A percentile compares a stretch with the other conserved stretches of the same genome.
phyloP scores from a whole-genome alignment of 2,797 vertebrate genomes.

The Psittacula echo region DNA sequence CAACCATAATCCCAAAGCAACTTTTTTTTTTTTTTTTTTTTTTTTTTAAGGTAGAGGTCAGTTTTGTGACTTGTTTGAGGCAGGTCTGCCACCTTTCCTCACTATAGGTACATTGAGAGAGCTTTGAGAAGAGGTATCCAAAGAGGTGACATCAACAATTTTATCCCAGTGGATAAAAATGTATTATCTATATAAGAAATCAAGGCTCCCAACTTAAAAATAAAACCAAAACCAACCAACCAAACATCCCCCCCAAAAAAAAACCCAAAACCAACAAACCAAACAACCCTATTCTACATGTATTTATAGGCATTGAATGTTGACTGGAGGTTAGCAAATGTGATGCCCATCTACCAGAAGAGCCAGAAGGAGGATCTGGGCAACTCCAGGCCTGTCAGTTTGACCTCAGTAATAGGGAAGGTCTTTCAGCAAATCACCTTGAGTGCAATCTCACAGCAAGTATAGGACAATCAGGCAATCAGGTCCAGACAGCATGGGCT shows the following conservation, averaged over 20 bases:
- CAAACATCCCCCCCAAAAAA: background rate
- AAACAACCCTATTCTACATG: background rate
- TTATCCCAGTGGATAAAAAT: background rate
- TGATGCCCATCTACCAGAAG: background rate
- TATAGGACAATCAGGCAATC: background rate
- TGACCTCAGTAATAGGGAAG: background rate
- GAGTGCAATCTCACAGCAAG: background rate
- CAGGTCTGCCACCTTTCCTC: background rate
- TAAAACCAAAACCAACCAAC: background rate
- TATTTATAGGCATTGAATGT: background rate
- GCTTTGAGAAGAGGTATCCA: background rate
- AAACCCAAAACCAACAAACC: background rate
- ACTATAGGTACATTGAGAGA: background rate
- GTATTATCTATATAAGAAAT: background rate
- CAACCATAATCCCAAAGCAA: background rate
- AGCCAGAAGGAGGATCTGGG: background rate
- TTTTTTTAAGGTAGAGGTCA: background rate
- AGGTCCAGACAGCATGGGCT: background rate
- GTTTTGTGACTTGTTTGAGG: background rate
- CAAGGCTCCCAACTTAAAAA: background rate
- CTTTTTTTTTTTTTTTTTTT: fast-evolving
- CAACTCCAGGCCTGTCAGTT: background rate
- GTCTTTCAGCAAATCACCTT: background rate
- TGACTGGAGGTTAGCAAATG: background rate
- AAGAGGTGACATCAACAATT: background rate